These are phyloP conservation scores for Microtus agrestis DNA, from an alignment of 2,797 vertebrate genomes.

Conservation along the genomic window DNA sequence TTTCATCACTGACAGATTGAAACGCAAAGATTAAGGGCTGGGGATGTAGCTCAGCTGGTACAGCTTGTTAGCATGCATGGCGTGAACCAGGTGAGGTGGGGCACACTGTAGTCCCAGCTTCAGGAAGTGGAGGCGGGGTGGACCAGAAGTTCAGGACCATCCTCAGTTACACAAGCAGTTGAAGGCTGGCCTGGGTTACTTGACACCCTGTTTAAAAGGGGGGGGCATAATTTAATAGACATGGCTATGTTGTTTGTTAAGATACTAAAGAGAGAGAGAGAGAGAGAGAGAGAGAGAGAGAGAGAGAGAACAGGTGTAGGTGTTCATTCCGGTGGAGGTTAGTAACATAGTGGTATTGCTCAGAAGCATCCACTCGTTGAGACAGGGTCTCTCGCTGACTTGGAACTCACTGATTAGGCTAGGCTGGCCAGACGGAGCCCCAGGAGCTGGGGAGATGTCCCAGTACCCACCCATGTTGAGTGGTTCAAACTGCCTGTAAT, in stretches of 20 bases:
- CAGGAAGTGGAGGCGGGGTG: background rate
- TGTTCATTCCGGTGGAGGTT: background rate
- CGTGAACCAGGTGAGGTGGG: background rate
- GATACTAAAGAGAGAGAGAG: background rate
- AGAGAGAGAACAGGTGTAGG: background rate
- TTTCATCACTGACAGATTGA: background rate
- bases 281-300: too few species aligned
- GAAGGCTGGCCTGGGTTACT: background rate
- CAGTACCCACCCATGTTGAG: background rate
- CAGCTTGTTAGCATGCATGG: background rate
- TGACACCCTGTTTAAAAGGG: background rate
- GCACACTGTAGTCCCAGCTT: background rate
- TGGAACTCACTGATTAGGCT: background rate
- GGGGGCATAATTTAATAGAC: background rate
- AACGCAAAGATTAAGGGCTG: background rate
- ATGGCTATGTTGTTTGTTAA: background rate
- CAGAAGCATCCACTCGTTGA: background rate
- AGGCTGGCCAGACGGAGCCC: background rate
- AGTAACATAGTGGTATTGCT: background rate
- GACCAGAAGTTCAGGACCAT: background rate
- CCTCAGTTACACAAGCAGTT: background rate
- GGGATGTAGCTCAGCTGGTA: too few species aligned
- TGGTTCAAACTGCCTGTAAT: background rate
- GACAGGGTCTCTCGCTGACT: background rate
- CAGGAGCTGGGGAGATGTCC: background rate